Percentiles rank a stretch among this genome's conserved stretches.
Conservation (phyloP, 2,113 vertebrate species). For the Platysteira castanea region DNA sequence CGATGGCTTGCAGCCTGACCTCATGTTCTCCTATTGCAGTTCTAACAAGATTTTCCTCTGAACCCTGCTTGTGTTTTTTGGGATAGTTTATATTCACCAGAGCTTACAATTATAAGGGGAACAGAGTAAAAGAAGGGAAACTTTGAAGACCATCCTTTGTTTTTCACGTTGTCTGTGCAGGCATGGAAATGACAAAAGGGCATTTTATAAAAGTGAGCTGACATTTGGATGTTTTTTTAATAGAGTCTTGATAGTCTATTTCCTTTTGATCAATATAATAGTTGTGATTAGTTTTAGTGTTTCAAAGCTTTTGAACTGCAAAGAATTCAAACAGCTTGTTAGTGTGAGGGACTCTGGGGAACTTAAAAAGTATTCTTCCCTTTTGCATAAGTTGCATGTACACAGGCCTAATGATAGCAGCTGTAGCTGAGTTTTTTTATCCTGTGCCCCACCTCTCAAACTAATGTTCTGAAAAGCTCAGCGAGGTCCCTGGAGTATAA, state of each 20-base stretch:
- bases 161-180: background rate
- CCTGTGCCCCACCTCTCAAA: slow-evolving; percentile 39
- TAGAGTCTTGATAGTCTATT: background rate
- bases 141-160: slow-evolving; percentile 34
- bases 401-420: background rate
- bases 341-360: background rate
- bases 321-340: slow-evolving; percentile 44
- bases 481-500: slow-evolving; percentile 20
- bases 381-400: background rate
- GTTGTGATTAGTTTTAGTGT: slow-evolving; percentile 55
- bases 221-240: background rate
- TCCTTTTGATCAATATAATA: slow-evolving; percentile 54
- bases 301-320: slow-evolving; percentile 43
- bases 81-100: background rate
- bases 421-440: background rate
- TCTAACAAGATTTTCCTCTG: background rate
- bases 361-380: slow-evolving; percentile 9
- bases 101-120: background rate
- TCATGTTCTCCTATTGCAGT: background rate
- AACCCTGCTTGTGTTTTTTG: background rate
- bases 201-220: background rate
- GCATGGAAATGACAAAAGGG: background rate
- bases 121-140: background rate
- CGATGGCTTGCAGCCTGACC: background rate
- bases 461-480: slow-evolving; percentile 43